phyloP scores from a whole-genome alignment of 2,797 vertebrate species.

The Amblyraja radiata region DNA sequence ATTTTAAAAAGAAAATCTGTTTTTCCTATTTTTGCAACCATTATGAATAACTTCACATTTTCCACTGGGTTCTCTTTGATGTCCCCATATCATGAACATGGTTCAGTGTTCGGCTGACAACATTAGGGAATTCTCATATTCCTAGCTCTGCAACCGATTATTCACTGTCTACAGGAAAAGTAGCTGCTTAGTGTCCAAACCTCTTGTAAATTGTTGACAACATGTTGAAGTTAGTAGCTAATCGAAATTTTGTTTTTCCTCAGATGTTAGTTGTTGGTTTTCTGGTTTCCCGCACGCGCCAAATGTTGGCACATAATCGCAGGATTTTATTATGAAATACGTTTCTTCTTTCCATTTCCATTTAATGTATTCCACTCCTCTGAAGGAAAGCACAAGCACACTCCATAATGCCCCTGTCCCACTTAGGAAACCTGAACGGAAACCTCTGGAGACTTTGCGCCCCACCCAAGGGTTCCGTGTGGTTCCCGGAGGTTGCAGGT shows the following conservation, averaged over 20 bases:
- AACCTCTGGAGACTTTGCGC: no score
- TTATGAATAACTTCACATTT: no score
- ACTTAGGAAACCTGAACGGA: no score
- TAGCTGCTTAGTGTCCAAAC: background rate
- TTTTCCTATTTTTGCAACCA: no score
- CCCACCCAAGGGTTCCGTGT: no score
- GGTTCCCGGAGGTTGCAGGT: no score
- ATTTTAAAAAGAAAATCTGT: no score
- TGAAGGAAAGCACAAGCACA: background rate
- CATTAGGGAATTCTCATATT: conserved; percentile 20
- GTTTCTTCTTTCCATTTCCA: background rate
- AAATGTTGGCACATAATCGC: background rate
- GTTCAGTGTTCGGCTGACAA: background rate
- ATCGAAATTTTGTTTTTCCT: background rate
- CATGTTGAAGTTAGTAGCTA: background rate
- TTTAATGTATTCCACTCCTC: background rate
- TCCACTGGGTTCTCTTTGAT: no score
- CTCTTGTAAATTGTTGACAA: conserved; percentile 7
- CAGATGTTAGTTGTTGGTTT: conserved; percentile 13
- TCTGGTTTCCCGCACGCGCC: background rate
- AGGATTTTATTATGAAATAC: background rate
- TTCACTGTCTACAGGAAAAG: background rate
- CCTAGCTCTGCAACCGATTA: background rate
- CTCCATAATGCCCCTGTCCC: background rate
- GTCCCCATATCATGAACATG: background rate